Evolutionary conservation across 2,888 invertebrate species (phyloP), one percentile per base, ranked within the genome.

Genomic region (Aleiodes leptofemur): DNA sequence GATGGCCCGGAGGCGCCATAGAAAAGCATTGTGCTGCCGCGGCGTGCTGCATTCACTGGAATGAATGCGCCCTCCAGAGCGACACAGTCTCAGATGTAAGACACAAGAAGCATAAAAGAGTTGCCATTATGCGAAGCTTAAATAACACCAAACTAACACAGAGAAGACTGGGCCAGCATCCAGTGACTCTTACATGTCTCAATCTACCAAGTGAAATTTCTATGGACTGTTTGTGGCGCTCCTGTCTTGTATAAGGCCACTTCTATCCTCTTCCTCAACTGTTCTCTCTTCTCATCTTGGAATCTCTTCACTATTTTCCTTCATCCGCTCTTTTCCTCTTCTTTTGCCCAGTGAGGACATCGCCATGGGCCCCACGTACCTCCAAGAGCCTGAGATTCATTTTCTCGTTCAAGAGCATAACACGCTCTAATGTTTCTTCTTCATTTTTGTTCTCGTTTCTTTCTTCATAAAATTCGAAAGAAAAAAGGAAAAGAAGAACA

Each of bases 51-150:
- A 86, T 86, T 86, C 86, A 86, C 78, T 78, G 84, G 83, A 83
- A 86, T 86, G 86, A 86, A 86, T 86, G 83, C 86, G 83, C 85
- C 83, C 86, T 86, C 83, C 77, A 82, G 81, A 85, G 84, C 84
- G 85, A 85, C 85, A 86, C 85, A 84, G 86, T 86, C 83, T 84
- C 82, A 80, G 82, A 85, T 83, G 85, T 87, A 88, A 88, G 86
- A 88, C 86, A 88, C 83, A 87, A 86, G 86, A 85, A 85, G 83
- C 84, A 88, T 87, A 87, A 87, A 88, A 88, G 88, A 88, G 86
- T 86, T 84, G 86, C 86, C 84, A 87, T 87, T 87, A 87, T 86
- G 85, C 84, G 85, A 84, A 85, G 87, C 86, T 88, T 88, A 87
- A 88, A 88, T 87, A 88, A 88, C 88, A 87, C 86, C 82, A 79